Conservation (phyloP, 1,140 invertebrate species). For the Drosophila willistoni region DNA sequence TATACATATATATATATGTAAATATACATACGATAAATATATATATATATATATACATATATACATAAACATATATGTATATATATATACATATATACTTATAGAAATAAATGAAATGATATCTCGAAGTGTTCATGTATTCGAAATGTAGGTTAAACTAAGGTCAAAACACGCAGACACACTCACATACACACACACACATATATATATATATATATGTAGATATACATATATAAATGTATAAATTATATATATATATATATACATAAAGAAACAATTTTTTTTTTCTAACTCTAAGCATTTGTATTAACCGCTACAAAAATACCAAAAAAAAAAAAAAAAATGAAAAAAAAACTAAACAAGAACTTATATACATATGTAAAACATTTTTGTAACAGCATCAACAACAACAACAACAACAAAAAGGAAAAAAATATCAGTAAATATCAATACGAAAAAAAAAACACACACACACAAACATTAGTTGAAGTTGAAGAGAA, state of each 20-base stretch:
- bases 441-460: slow-evolving; percentile 73
- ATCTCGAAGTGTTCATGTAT: slow-evolving; percentile 81
- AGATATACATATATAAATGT: slow-evolving; percentile 38
- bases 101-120: slow-evolving; percentile 49
- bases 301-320: slow-evolving; percentile 74
- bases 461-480: slow-evolving; percentile 44
- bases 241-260: slow-evolving; percentile 48
- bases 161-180: slow-evolving; percentile 51
- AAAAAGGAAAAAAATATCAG: slow-evolving; percentile 70
- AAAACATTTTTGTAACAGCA: slow-evolving; percentile 23
- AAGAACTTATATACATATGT: slow-evolving; percentile 47
- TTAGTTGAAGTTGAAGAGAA: slow-evolving; percentile 1
- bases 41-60: neutral
- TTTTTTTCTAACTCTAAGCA: slow-evolving; percentile 75
- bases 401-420: slow-evolving; percentile 34
- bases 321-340: slow-evolving; percentile 37
- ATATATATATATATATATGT: slow-evolving; percentile 62
- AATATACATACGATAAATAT: slow-evolving; percentile 2
- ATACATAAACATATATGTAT: neutral
- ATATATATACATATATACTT: neutral
- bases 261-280: slow-evolving; percentile 28
- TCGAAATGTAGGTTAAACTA: slow-evolving; percentile 75
- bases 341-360: slow-evolving; percentile 21
- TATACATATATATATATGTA: slow-evolving; percentile 1
- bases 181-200: neutral